Evolutionary conservation across 2,797 vertebrate species (phyloP), one percentile per base, ranked within the genome.

Genomic region (Malurus splendens): DNA sequence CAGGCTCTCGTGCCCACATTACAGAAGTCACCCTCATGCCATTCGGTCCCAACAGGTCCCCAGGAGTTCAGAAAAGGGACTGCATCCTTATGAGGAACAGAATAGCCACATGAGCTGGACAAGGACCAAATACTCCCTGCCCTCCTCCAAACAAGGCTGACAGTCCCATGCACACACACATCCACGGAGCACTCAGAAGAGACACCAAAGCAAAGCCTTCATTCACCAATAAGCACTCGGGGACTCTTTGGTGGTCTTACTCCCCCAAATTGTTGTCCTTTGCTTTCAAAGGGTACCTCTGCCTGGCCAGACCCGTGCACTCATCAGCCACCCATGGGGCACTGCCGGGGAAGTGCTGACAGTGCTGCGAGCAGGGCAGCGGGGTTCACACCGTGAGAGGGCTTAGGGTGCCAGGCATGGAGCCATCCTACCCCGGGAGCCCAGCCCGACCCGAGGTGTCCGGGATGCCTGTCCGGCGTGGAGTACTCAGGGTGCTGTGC

Each of bases 301-400:
- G 25, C 42, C 61, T 3, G 7, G 28, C 32, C 55, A 42, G 45
- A 45, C 6, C 65, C 18, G 13, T 16, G 74, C 42, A 24, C 27
- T 1, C 0, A 25, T 8, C 50, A 60, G 68, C 33, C 61, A 33
- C 32, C 20, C 41, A 7, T 0, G 10, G 45, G 50, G 33, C 61
- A 41, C 38, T 45, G 72, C 54, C 1, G 1, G 33, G 61, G 12
- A 52, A 45, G 62, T 39, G 36, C 39, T 1, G 3, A 28, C 41
- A 52, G 32, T 1, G 52, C 62, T 39, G 70, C 32, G 30, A 45
- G 59, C 13, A 16, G 19, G 32, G 27, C 47, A 32, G 20, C 13
- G 50, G 44, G 4, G 5, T 14, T 81, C 47, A 14, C 41, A 22
- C 8, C 1, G 2, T 39, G 42, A 22, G 7, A 56, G 12, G 13